phyloP scores from a whole-genome alignment of 1,140 invertebrate genomes.

The Pantala flavescens region DNA sequence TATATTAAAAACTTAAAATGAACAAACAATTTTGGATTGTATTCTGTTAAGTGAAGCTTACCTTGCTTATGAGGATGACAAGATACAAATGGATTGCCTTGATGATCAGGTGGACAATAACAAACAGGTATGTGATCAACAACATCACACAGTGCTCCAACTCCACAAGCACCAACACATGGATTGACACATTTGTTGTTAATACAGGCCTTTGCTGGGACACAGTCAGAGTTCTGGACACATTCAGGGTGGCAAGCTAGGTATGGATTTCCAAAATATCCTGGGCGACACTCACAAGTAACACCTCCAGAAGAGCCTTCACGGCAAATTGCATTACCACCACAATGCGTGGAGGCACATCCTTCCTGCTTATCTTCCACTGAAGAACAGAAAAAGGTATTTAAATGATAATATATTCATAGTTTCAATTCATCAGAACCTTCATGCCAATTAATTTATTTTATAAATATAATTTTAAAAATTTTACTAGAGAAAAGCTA shows the following conservation, averaged over 20 bases:
- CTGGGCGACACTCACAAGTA: slow-evolving; percentile 51
- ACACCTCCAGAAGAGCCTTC: slow-evolving; percentile 40
- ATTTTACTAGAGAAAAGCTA: no score
- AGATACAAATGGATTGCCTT: slow-evolving; percentile 66
- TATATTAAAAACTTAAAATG: neutral
- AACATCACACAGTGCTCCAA: slow-evolving; percentile 59
- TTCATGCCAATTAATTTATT: no score
- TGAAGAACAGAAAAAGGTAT: slow-evolving; percentile 21
- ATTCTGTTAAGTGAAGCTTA: slow-evolving; percentile 12
- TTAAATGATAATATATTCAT: slow-evolving; percentile 6
- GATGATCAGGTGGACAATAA: slow-evolving; percentile 56
- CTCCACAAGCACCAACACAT: slow-evolving; percentile 63
- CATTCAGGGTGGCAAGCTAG: slow-evolving; percentile 65
- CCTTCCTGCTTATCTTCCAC: slow-evolving; percentile 42
- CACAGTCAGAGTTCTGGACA: slow-evolving; percentile 65
- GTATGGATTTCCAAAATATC: slow-evolving; percentile 62
- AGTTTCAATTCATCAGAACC: no score
- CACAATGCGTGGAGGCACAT: slow-evolving; percentile 59
- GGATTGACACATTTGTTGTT: slow-evolving; percentile 73
- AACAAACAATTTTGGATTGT: neutral
- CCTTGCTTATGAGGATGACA: slow-evolving; percentile 45
- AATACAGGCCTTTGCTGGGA: slow-evolving; percentile 53
- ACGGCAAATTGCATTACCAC: slow-evolving; percentile 62
- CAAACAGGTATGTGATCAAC: slow-evolving; percentile 70
- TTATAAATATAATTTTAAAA: no score